Evolutionary conservation across 2,113 vertebrate genomes (phyloP).

Genomic region (Naja naja): DNA sequence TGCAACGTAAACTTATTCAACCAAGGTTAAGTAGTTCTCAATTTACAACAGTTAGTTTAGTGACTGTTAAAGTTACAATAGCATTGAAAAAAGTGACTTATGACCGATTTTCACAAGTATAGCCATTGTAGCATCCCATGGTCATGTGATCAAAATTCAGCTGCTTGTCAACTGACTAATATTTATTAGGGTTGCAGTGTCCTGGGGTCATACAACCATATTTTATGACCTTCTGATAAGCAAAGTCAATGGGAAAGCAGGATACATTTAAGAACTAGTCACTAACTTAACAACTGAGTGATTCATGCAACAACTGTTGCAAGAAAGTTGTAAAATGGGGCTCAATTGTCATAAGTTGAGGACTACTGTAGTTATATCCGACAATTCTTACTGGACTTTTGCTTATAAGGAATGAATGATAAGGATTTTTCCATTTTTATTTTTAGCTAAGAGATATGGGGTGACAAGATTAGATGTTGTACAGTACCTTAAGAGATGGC

Average conservation of each 20-base stretch:
- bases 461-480: background rate
- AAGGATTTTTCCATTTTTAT: background rate
- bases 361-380: background rate
- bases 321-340: background rate
- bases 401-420: background rate
- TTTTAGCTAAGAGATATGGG: background rate
- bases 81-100: background rate
- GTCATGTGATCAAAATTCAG: background rate
- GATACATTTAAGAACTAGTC: background rate
- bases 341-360: background rate
- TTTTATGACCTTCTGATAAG: background rate
- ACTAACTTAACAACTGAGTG: background rate
- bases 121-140: background rate
- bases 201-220: background rate
- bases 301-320: background rate
- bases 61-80: background rate
- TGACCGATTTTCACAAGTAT: background rate
- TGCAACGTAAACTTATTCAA: background rate
- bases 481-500: background rate
- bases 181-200: background rate
- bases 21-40: background rate
- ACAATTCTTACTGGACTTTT: background rate
- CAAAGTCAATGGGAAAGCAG: background rate
- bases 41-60: background rate
- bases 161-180: background rate